Percentiles rank a stretch among this genome's conserved stretches.
Evolutionary conservation across 2,888 invertebrate species (phyloP).

Genomic region (Ecliptopera silaceata): DNA sequence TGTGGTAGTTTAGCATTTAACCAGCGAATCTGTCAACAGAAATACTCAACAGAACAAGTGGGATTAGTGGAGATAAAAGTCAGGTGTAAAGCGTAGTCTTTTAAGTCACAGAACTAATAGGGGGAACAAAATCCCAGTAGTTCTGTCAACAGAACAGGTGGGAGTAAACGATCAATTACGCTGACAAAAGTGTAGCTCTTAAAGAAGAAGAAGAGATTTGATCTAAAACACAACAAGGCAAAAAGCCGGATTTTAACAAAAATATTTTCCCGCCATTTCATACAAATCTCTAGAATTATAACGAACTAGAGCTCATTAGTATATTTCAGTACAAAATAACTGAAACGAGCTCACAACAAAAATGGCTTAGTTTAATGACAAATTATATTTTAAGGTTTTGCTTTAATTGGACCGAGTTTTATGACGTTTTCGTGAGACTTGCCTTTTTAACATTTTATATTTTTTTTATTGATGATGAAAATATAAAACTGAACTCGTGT

Average conservation of each 20-base stretch:
- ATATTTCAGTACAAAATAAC: constrained; percentile 57
- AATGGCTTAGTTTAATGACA: constrained; percentile 47
- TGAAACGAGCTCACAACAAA: constrained; percentile 43
- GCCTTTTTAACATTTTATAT: constrained; percentile 10
- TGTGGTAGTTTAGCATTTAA: too few species aligned
- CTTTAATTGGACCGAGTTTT: constrained; percentile 27
- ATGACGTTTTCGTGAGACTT: constrained; percentile 28
- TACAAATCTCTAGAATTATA: constrained; percentile 67
- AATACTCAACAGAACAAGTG: too few species aligned
- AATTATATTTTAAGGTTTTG: constrained; percentile 24
- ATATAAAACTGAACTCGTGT: background rate
- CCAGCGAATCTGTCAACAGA: too few species aligned
- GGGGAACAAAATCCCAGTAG: too few species aligned
- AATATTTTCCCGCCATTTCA: background rate
- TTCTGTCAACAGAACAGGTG: too few species aligned
- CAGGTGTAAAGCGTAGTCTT: too few species aligned
- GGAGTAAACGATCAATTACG: too few species aligned
- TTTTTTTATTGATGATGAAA: constrained; percentile 7
- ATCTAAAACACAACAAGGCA: too few species aligned
- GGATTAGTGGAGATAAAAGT: too few species aligned
- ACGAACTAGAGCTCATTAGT: constrained; percentile 65
- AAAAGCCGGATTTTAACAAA: constrained; percentile 8
- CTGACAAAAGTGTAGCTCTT: too few species aligned
- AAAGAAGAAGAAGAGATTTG: too few species aligned
- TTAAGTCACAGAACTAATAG: too few species aligned